These are phyloP conservation scores for Rousettus madagascariensis DNA, from an alignment of 2,797 vertebrate species.

Conservation along the genomic window DNA sequence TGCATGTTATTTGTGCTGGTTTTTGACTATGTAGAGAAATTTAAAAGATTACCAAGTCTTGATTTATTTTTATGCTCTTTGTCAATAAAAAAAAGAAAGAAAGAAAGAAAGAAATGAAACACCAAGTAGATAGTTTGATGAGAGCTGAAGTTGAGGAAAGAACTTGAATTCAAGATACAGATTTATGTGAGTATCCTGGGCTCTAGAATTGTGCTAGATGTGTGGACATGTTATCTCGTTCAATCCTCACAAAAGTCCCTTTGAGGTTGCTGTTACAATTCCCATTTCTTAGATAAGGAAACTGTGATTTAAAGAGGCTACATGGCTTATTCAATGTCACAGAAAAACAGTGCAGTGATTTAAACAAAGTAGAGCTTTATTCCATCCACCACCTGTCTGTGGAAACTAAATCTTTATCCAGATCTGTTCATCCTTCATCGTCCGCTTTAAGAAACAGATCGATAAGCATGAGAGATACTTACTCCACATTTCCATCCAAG, in stretches of 20 bases:
- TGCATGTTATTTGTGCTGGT: background rate
- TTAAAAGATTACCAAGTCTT: background rate
- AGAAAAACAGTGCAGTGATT: background rate
- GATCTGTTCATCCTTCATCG: background rate
- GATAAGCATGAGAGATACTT: background rate
- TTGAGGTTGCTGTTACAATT: background rate
- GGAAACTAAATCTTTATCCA: background rate
- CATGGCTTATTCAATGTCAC: background rate
- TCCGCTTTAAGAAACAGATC: background rate
- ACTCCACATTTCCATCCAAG: background rate
- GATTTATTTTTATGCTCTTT: background rate
- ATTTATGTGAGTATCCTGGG: background rate
- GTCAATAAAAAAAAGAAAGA: background rate
- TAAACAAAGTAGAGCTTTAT: background rate
- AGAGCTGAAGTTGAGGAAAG: background rate
- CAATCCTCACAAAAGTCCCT: background rate
- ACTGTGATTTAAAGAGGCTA: background rate
- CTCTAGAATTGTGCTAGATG: background rate
- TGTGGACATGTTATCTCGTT: background rate
- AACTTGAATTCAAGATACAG: background rate
- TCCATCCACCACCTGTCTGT: background rate
- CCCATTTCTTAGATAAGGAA: background rate
- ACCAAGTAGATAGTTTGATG: background rate
- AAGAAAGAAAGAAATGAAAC: background rate
- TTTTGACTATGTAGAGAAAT: background rate